These are phyloP conservation scores for Montifringilla adamsi DNA, from an alignment of 2,113 vertebrate species.

Conservation along the genomic window DNA sequence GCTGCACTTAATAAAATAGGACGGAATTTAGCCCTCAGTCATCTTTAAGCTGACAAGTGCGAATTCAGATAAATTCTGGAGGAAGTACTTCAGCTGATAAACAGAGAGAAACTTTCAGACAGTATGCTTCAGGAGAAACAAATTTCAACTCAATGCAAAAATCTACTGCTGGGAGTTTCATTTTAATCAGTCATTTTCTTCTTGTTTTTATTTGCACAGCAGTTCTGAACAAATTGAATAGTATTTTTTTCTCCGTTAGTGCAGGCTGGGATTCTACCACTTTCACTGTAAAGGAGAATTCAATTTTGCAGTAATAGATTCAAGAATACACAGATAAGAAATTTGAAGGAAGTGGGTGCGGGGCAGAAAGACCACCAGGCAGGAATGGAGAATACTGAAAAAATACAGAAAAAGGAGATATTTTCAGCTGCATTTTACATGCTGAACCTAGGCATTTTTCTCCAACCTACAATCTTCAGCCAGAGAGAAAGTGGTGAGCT, in stretches of 20 bases:
- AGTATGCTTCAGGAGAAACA: background rate
- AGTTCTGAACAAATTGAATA: slow-evolving; percentile 35
- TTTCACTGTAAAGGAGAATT: slow-evolving; percentile 22
- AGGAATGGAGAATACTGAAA: background rate
- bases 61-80: background rate
- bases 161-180: background rate
- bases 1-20: background rate
- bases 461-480: background rate
- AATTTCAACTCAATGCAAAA: slow-evolving; percentile 2
- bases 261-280: background rate
- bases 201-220: slow-evolving; percentile 43
- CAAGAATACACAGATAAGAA: slow-evolving; percentile 8
- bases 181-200: slow-evolving; percentile 33
- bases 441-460: background rate
- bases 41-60: background rate
- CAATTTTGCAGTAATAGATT: slow-evolving; percentile 1
- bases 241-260: background rate
- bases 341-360: background rate
- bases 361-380: background rate
- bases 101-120: background rate
- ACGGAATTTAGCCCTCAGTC: background rate
- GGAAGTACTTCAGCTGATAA: background rate
- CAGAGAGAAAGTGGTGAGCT: background rate
- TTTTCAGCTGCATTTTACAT: background rate
- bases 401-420: background rate